These are phyloP conservation scores for Tachysurus vachellii DNA, from an alignment of 2,113 vertebrate genomes.

Conservation along the genomic window DNA sequence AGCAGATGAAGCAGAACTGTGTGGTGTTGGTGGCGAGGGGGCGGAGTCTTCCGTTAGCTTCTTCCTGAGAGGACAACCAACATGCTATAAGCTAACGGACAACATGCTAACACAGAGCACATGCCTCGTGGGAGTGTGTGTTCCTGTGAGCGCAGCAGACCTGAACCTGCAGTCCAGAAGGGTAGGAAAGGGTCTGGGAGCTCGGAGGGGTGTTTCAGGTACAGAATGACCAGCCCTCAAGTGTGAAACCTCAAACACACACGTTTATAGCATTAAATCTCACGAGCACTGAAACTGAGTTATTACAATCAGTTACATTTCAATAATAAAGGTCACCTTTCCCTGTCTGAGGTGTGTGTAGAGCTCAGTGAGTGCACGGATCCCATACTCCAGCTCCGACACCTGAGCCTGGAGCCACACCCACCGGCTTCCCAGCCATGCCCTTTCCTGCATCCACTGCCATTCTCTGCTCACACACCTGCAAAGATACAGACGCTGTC, in stretches of 20 bases:
- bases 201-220: slow-evolving; percentile 41
- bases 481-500: neutral
- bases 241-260: slow-evolving; percentile 25
- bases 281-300: too few species aligned
- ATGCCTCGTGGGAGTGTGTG: neutral
- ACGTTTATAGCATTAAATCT: neutral
- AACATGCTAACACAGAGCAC: neutral
- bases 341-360: slow-evolving; percentile 64
- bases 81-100: slow-evolving; percentile 17
- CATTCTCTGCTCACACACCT: slow-evolving; percentile 56
- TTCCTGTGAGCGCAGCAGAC: neutral
- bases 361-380: slow-evolving; percentile 67
- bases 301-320: neutral
- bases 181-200: slow-evolving; percentile 16
- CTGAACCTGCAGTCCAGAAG: slow-evolving; percentile 41
- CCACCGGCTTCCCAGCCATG: slow-evolving; percentile 68
- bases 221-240: slow-evolving; percentile 19
- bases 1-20: slow-evolving; percentile 49
- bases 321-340: slow-evolving; percentile 60
- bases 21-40: slow-evolving; percentile 6
- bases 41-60: slow-evolving; percentile 16
- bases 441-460: slow-evolving; percentile 64
- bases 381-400: slow-evolving; percentile 67
- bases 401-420: slow-evolving; percentile 71
- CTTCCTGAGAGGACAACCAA: slow-evolving; percentile 52